Evolutionary conservation across 2,113 vertebrate genomes (phyloP), one percentile per base, ranked within the genome.

Genomic region (Leptodactylus fuscus): DNA sequence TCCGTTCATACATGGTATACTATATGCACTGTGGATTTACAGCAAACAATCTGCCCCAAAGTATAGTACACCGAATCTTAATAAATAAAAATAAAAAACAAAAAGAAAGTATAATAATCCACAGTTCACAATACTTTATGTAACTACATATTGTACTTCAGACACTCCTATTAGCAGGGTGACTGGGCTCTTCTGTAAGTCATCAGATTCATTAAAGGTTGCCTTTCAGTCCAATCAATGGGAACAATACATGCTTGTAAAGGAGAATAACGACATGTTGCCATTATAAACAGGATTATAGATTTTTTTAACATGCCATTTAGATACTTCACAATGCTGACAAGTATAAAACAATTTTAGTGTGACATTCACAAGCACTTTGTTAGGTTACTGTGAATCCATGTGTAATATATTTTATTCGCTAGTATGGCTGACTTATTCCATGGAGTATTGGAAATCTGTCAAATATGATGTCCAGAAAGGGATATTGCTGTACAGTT

Each of bases 231-330:
- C 27, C 24, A 38, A 65, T 81, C 55, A 29, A 46, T 81, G 22
- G 38, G 18, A 7, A n/a, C 55, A 62, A 80, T 44, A 16, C 38
- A 46, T 18, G 2, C 22, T 41, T n/a, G 38, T 46, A 65, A 44
- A 27, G 4, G 34, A 46, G 55, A 58, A 46, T 29, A 48, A 60
- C 9, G 38, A 10, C 34, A 15, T 38, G 0, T 80, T 62, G 49
- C 51, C 51, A 77, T 32, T 32, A 80, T 62, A 80, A 80, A 65
- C 78, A 81, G n/a, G 65, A 60, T 65, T 65, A 44, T 18, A 27
- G 55, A 62, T 41, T 41, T 81, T 65, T 41, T 65, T 24, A n/a
- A 81, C 18, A 46, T 3, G n/a, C 12, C 7, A 11, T 65, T 62
- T 41, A 20, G 11, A 62, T 46, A 32, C 12, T 44, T n/a, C 36